Evolutionary conservation across 2,113 vertebrate genomes (phyloP).

Genomic region (Turdus rufiventris): DNA sequence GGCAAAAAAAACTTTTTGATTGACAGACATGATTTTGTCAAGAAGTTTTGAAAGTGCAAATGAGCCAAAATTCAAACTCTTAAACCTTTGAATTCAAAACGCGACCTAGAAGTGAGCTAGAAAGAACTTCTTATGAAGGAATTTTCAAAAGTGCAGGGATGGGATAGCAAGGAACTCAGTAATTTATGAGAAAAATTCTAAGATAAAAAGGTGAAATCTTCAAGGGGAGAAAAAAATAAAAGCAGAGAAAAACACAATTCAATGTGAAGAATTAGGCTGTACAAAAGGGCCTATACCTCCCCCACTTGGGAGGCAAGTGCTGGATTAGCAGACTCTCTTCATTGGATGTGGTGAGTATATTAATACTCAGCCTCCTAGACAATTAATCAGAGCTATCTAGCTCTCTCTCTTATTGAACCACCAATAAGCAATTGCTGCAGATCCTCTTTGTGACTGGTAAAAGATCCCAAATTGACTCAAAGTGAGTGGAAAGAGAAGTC

Average conservation of each 20-base stretch:
- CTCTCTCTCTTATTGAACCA: not conserved
- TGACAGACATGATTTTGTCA: not conserved
- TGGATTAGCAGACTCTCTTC: not conserved
- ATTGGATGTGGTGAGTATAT: not conserved
- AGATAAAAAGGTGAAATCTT: not conserved
- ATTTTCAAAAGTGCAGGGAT: not conserved
- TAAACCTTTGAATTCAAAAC: not conserved
- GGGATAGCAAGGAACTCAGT: not conserved
- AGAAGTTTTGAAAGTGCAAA: not conserved
- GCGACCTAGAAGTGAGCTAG: not conserved
- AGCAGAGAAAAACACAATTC: not conserved
- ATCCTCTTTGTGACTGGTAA: not conserved
- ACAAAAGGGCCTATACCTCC: not conserved
- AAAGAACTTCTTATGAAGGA: not conserved
- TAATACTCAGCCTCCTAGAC: not conserved
- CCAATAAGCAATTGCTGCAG: not conserved
- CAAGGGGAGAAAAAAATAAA: not conserved
- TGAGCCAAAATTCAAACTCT: not conserved
- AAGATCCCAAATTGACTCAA: not conserved
- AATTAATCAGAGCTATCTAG: not conserved
- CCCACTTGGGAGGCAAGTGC: not conserved
- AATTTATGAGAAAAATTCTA: not conserved
- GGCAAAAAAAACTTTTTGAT: not conserved
- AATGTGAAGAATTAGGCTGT: not conserved
- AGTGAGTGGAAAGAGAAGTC: not conserved